Evolutionary conservation across 1,140 invertebrate genomes (phyloP).

Genomic region (Tetragnatha versicolor): DNA sequence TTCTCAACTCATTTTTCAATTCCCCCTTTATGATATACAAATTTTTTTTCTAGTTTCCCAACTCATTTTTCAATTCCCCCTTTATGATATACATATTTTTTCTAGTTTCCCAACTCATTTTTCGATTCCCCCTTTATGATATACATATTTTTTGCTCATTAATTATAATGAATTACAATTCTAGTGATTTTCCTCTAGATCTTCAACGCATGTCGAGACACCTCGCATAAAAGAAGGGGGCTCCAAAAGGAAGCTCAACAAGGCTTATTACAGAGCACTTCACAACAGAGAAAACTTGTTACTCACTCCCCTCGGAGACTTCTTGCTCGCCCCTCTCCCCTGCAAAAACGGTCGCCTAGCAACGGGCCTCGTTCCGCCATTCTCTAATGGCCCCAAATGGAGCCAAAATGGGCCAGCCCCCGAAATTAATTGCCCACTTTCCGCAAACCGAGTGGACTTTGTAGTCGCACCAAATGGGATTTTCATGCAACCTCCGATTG

Average conservation of each 20-base stretch:
- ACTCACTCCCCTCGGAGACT: neutral
- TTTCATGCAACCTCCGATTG: conserved; percentile 28
- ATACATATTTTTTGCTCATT: too few species aligned
- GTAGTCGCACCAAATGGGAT: conserved; percentile 45
- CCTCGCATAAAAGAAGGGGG: neutral
- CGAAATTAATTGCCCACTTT: conserved; percentile 49
- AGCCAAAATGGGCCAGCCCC: conserved; percentile 37
- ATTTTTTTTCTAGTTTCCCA: too few species aligned
- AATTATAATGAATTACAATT: too few species aligned
- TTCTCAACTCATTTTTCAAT: too few species aligned
- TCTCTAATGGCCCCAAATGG: conserved; percentile 41
- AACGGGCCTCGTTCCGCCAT: conserved; percentile 27
- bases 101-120: too few species aligned
- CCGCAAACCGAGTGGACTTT: conserved; percentile 44
- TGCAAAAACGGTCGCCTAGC: conserved; percentile 21
- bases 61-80: too few species aligned
- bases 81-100: too few species aligned
- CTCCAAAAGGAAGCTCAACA: neutral
- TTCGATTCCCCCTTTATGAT: too few species aligned
- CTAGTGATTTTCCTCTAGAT: too few species aligned
- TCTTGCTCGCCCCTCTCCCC: neutral
- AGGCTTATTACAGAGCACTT: too few species aligned
- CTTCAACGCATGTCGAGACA: too few species aligned
- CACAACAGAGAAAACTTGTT: neutral
- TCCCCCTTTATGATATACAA: too few species aligned